A percentile compares a stretch with the other conserved stretches of the same genome.
Evolutionary conservation across 2,113 vertebrate species (phyloP).

Genomic region (Chaetura pelagica): DNA sequence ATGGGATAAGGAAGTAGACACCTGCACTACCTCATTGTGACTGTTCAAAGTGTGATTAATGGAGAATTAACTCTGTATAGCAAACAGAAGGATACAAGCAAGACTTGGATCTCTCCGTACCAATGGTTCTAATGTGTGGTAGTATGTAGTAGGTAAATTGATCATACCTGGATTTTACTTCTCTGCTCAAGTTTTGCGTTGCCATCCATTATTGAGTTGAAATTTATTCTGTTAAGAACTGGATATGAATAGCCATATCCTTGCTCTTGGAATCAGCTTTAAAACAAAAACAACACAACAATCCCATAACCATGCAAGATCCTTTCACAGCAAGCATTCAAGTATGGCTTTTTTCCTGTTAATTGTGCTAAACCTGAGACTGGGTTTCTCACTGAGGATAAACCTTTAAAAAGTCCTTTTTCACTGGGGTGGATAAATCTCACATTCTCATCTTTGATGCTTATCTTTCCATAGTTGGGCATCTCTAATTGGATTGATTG

Average conservation of each 20-base stretch:
- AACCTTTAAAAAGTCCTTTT: not conserved
- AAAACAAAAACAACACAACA: not conserved
- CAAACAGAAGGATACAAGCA: not conserved
- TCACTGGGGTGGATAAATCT: not conserved
- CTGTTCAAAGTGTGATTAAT: not conserved
- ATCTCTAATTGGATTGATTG: not conserved
- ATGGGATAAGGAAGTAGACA: not conserved
- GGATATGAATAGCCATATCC: not conserved
- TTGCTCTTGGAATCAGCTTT: not conserved
- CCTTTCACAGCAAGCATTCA: not conserved
- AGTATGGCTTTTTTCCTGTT: not conserved
- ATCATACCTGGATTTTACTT: not conserved
- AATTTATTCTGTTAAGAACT: not conserved
- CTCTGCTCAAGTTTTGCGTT: not conserved
- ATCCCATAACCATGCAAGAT: not conserved
- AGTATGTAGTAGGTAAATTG: not conserved
- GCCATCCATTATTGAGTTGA: not conserved
- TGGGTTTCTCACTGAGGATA: not conserved
- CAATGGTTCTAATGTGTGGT: accelerated
- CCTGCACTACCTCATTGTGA: not conserved
- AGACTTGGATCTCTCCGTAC: not conserved
- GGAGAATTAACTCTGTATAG: not conserved
- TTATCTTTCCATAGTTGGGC: not conserved
- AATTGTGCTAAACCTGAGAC: not conserved
- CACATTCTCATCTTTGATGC: not conserved